Evolutionary conservation across 1,140 invertebrate genomes (phyloP), one percentile per base, ranked within the genome.

Genomic region (Holotrichia oblita): DNA sequence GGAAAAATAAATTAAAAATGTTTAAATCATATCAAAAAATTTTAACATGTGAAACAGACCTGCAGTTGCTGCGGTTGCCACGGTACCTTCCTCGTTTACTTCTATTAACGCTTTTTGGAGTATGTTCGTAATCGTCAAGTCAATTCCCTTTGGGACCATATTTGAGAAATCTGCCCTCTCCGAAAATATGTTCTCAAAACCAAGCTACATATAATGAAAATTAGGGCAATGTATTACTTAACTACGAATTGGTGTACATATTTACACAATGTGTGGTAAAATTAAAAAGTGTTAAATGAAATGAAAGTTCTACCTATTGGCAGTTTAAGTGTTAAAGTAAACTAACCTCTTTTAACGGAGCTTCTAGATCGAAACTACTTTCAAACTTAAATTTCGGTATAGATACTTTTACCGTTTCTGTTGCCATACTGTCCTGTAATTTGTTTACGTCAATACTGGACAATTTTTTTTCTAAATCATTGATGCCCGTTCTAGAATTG

Each of bases 301-400:
- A n/a, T n/a, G n/a, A n/a, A n/a, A n/a, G n/a, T n/a, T n/a, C n/a
- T n/a, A n/a, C n/a, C n/a, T n/a, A n/a, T n/a, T n/a, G n/a, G n/a
- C n/a, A n/a, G n/a, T n/a, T n/a, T n/a, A n/a, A n/a, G n/a, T n/a
- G n/a, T 14, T 20, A 69, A 69, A 69, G 24, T 40, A 41, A 20
- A 41, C 17, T n/a, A n/a, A 74, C 73, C 73, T 74, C 6, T 41
- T 20, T 41, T 22, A 95, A 85, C 79, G 88, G 82, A 0, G 89
- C 85, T 41, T 88, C 88, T 79, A 95, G 83, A 55, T 93, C 85
- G 20, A 91, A 85, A 0, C 87, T 89, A 40, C 89, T 87, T 84
- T 94, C 92, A 61, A 94, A 87, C 83, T 92, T 93, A 83, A 95
- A 95, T 83, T 91, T 93, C 0, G 94, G 94, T 77, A 95, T 84